phyloP scores from a whole-genome alignment of 2,797 vertebrate genomes.

The Onychomys arenicola region DNA sequence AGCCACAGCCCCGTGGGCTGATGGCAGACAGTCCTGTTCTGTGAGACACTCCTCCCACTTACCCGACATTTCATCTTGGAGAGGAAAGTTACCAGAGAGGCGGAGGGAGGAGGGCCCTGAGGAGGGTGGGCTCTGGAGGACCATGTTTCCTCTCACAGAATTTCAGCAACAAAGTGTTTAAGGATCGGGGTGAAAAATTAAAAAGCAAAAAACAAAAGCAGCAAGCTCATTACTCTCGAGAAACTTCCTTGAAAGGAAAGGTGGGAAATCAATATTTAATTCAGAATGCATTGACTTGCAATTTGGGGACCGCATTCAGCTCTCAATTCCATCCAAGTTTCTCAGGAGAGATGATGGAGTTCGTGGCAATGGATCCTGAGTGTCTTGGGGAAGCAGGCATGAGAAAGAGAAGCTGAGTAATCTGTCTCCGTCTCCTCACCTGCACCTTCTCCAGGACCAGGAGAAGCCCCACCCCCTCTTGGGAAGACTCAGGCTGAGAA shows the following conservation, averaged over 20 bases:
- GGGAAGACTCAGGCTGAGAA: neutral
- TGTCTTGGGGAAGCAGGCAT: neutral
- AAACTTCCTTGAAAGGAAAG: conserved; percentile 72
- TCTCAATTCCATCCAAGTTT: neutral
- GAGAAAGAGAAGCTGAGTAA: neutral
- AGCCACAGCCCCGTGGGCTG: conserved; percentile 20
- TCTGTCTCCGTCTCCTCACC: conserved; percentile 13
- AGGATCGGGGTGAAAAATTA: conserved; percentile 39
- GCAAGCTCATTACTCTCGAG: conserved; percentile 48
- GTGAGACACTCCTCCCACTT: neutral
- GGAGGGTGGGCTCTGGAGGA: neutral
- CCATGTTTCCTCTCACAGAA: neutral
- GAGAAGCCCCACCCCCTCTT: neutral
- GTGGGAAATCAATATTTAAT: conserved; percentile 84
- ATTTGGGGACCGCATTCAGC: conserved; percentile 11
- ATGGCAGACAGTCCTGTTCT: neutral
- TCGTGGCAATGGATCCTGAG: neutral
- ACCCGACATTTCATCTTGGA: neutral
- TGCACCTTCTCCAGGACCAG: neutral
- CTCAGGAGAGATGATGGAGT: conserved; percentile 4
- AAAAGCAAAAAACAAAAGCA: conserved; percentile 33
- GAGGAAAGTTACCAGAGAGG: neutral
- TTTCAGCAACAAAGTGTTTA: neutral
- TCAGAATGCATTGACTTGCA: conserved; percentile 81
- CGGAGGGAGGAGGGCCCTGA: no score